phyloP scores from a whole-genome alignment of 2,113 vertebrate genomes.

The Hemicordylus capensis region DNA sequence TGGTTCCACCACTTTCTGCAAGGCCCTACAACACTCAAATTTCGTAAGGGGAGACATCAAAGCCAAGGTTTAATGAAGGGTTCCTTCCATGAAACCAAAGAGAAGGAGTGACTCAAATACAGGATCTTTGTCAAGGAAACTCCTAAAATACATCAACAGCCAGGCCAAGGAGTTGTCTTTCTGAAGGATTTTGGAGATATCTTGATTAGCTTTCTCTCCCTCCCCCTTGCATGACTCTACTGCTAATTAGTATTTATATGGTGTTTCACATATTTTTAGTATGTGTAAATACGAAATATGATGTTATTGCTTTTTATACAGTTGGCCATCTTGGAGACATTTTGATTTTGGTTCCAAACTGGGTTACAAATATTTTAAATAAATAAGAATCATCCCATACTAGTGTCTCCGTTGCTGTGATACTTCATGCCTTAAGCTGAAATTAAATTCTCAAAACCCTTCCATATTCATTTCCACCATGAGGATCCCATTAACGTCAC shows the following conservation, averaged over 20 bases:
- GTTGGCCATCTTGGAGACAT: background rate
- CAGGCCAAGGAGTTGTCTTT: no score
- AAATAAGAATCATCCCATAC: conserved; percentile 40
- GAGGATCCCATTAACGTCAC: conserved; percentile 64
- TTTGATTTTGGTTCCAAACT: no score
- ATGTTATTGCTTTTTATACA: background rate
- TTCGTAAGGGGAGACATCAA: no score
- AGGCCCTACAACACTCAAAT: no score
- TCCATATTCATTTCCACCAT: conserved; percentile 34
- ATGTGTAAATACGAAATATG: background rate
- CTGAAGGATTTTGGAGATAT: no score
- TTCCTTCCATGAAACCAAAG: no score
- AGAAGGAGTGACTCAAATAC: no score
- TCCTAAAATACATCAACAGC: no score
- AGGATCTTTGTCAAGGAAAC: no score
- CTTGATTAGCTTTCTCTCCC: background rate
- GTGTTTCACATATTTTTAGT: background rate
- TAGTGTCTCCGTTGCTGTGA: conserved; percentile 19
- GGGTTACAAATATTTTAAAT: background rate
- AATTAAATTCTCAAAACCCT: conserved; percentile 30
- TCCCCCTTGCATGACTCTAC: background rate
- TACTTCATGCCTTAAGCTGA: conserved; percentile 39
- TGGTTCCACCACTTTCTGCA: no score
- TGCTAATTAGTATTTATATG: background rate
- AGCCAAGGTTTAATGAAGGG: no score